These are phyloP conservation scores for Hydrozoanthus gracilis DNA, from an alignment of 92 coral and sea anemone species.

Conservation along the genomic window DNA sequence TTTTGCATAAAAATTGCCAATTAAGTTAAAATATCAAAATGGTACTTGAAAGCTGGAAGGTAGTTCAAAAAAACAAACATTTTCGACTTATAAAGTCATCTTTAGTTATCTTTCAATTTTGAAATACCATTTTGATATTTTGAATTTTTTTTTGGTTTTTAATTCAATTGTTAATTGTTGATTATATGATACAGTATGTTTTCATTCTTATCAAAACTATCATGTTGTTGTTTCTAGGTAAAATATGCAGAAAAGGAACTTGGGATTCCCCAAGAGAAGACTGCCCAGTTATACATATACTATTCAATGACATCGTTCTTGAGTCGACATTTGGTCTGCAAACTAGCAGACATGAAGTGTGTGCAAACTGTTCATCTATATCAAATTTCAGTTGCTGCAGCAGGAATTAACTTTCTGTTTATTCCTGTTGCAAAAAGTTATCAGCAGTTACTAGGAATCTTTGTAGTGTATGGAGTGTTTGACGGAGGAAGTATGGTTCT, in stretches of 20 bases:
- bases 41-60: too few relatives aligned
- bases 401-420: slow-evolving; percentile 38
- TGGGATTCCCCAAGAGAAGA: slow-evolving; percentile 7
- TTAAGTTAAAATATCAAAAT: too few relatives aligned
- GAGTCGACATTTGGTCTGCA: slow-evolving; percentile 32
- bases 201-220: background rate
- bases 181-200: background rate
- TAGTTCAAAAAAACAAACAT: too few relatives aligned
- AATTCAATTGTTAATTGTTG: background rate
- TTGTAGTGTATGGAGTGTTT: slow-evolving; percentile 38
- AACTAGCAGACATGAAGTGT: slow-evolving; percentile 27
- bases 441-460: slow-evolving; percentile 17
- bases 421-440: slow-evolving; percentile 26
- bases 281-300: slow-evolving; percentile 33
- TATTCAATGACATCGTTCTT: slow-evolving; percentile 42
- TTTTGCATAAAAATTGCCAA: too few relatives aligned
- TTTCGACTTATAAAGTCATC: too few relatives aligned
- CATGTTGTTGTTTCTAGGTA: background rate
- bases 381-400: slow-evolving; percentile 40
- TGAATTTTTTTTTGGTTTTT: background rate
- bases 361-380: slow-evolving; percentile 24
- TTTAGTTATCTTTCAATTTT: too few relatives aligned
- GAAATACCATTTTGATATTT: background rate
- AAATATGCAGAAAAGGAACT: slow-evolving; percentile 43
- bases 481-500: slow-evolving; percentile 47